A percentile compares a stretch with the other conserved stretches of the same genome.
These are phyloP conservation scores for Dysdera silvatica DNA, from an alignment of 1,140 invertebrate genomes.

Conservation along the genomic window DNA sequence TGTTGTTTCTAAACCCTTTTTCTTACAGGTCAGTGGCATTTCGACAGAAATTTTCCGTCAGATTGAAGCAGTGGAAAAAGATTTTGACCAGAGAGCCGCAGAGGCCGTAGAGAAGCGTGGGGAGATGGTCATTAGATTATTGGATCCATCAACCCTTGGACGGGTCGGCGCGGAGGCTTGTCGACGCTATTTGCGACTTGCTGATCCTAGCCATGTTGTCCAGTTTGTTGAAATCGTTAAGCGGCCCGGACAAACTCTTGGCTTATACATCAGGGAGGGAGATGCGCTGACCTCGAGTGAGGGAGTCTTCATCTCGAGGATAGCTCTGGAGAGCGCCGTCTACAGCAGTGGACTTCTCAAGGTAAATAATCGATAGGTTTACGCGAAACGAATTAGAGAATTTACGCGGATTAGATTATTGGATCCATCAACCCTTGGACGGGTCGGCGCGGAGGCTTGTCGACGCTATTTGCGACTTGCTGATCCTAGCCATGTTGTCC, in stretches of 20 bases:
- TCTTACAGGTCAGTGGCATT: too few species aligned
- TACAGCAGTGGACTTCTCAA: constrained; percentile 92
- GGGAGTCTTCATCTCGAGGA: constrained; percentile 96
- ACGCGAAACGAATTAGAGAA: too few species aligned
- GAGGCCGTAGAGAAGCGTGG: constrained; percentile 83
- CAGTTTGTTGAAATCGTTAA: constrained; percentile 98
- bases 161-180: constrained; percentile 63
- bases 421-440: constrained; percentile 67
- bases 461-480: constrained; percentile 27
- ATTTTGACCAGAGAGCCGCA: constrained; percentile 75
- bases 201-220: constrained; percentile 48
- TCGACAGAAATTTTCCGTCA: constrained; percentile 85
- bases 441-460: constrained; percentile 61
- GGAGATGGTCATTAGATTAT: constrained; percentile 86
- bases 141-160: constrained; percentile 71
- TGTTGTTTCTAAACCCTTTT: too few species aligned
- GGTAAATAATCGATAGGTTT: too few species aligned
- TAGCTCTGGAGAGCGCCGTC: constrained; percentile 91
- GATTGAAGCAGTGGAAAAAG: constrained; percentile 90
- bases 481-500: constrained; percentile 51
- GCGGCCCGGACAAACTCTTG: constrained; percentile 93
- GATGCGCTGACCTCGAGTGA: constrained; percentile 86
- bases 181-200: constrained; percentile 23
- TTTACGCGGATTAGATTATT: constrained; percentile 81
- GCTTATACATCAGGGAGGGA: constrained; percentile 93